These are phyloP conservation scores for Crypturellus undulatus DNA, from an alignment of 2,113 vertebrate genomes.

Conservation along the genomic window DNA sequence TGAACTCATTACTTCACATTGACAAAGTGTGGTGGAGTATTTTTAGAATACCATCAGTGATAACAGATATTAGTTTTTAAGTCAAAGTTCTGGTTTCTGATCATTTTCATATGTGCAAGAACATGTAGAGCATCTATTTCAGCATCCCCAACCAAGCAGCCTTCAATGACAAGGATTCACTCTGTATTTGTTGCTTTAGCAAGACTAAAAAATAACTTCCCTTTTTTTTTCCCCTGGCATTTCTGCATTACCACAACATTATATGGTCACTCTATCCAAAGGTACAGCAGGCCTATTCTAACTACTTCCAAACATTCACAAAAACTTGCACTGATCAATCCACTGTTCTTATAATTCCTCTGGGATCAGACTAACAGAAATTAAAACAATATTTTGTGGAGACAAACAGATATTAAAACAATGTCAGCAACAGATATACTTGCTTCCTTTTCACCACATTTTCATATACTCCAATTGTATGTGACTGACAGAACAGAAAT, in stretches of 20 bases:
- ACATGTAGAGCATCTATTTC: not conserved
- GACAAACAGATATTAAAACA: slow-evolving; percentile 2
- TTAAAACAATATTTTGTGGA: slow-evolving; percentile 24
- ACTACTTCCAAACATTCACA: slow-evolving; percentile 28
- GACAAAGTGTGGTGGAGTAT: not conserved
- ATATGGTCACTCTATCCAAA: not conserved
- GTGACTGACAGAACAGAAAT: not conserved
- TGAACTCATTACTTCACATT: not conserved
- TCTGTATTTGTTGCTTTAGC: not conserved
- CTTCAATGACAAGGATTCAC: not conserved
- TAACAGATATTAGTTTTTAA: not conserved
- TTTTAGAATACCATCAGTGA: not conserved
- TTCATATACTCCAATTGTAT: not conserved
- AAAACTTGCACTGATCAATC: not conserved
- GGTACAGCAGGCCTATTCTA: not conserved
- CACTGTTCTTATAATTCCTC: not conserved
- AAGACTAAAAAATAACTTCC: not conserved
- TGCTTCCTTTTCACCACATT: not conserved
- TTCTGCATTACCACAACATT: not conserved
- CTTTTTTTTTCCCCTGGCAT: not conserved
- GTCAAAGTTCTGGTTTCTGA: not conserved
- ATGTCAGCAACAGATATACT: not conserved
- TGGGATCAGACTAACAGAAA: not conserved
- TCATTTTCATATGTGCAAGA: not conserved
- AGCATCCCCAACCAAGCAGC: not conserved